Conservation (phyloP, 2,113 vertebrate genomes). For the Tychaedon coryphoeus region DNA sequence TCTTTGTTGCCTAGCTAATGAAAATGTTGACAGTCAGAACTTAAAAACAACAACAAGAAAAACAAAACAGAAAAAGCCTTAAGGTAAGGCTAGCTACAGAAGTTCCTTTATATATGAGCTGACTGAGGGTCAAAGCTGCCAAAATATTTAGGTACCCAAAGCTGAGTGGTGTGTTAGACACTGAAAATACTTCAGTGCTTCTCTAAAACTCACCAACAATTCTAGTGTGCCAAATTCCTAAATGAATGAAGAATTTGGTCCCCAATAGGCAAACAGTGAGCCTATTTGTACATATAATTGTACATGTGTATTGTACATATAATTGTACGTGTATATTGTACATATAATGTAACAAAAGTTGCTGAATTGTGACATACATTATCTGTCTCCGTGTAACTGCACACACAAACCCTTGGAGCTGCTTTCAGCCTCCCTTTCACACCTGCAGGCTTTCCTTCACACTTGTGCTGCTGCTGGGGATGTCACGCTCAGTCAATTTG, state of each 20-base stretch:
- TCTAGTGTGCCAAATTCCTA: not conserved
- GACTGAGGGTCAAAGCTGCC: not conserved
- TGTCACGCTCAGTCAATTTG: not conserved
- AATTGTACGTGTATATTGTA: accelerated
- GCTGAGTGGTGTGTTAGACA: not conserved
- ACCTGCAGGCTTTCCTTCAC: not conserved
- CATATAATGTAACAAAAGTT: accelerated
- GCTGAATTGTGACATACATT: not conserved
- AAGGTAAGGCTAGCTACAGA: not conserved
- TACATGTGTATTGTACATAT: too few species aligned
- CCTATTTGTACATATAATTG: accelerated
- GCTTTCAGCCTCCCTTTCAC: not conserved
- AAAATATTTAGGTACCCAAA: not conserved
- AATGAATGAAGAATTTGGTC: not conserved
- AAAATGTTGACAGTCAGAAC: not conserved
- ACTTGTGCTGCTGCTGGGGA: not conserved
- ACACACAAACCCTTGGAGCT: not conserved
- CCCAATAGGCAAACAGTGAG: not conserved
- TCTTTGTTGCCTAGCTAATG: not conserved
- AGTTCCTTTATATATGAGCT: not conserved
- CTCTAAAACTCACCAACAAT: not conserved
- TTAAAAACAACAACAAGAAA: not conserved
- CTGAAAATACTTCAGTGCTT: not conserved
- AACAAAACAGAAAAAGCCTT: not conserved
- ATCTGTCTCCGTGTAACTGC: not conserved